Evolutionary conservation across 2,888 invertebrate species (phyloP).

Genomic region (Alsophila aescularia): DNA sequence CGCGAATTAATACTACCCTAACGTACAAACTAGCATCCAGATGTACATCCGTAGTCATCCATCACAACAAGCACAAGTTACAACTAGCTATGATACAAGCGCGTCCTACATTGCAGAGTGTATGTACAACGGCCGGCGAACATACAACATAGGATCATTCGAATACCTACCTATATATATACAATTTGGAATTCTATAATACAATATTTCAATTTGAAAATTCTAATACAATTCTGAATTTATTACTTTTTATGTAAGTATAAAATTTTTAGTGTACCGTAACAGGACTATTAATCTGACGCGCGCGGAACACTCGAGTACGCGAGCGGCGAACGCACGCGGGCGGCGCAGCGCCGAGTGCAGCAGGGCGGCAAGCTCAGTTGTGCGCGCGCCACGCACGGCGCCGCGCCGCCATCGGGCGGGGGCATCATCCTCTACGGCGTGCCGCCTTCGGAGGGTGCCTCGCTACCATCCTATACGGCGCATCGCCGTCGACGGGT

Average conservation of each 20-base stretch:
- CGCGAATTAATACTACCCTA: slow-evolving; percentile 1
- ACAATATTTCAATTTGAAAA: slow-evolving; percentile 11
- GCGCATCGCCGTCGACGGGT: no score
- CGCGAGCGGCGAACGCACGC: background rate
- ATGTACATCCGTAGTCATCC: slow-evolving; percentile 30
- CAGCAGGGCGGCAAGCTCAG: no score
- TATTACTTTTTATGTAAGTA: background rate
- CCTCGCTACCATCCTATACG: no score
- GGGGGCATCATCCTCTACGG: no score
- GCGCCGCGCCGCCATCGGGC: no score
- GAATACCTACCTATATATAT: slow-evolving; percentile 16
- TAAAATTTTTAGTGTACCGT: background rate
- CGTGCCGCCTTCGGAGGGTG: no score
- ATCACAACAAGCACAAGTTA: slow-evolving; percentile 33
- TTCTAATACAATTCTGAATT: background rate
- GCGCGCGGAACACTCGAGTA: background rate
- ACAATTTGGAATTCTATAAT: slow-evolving; percentile 21
- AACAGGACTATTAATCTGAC: background rate
- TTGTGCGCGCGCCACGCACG: no score
- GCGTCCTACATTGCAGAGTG: slow-evolving; percentile 8
- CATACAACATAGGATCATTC: background rate
- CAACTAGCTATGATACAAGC: slow-evolving; percentile 32
- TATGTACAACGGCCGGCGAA: background rate
- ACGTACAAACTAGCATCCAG: slow-evolving; percentile 28
- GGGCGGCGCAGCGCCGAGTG: no score